Percentiles rank a stretch among this genome's conserved stretches.
These are phyloP conservation scores for Orius insidiosus DNA, from an alignment of 1,140 invertebrate species.

Conservation along the genomic window DNA sequence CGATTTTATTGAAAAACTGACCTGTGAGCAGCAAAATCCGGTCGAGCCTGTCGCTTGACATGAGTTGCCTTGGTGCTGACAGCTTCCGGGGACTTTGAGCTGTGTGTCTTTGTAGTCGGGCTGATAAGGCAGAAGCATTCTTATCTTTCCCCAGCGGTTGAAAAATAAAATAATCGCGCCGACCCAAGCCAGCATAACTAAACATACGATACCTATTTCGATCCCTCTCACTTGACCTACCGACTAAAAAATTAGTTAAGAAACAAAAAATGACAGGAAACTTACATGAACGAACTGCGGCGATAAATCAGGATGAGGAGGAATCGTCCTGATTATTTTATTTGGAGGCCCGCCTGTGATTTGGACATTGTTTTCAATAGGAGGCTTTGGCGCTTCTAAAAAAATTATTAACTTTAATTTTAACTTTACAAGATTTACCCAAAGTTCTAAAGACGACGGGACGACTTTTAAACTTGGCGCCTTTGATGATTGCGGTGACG, in stretches of 20 bases:
- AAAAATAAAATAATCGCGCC: conserved; percentile 62
- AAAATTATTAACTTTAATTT: conserved; percentile 5
- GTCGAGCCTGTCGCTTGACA: conserved; percentile 6
- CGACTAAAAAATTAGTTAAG: neutral
- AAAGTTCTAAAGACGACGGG: conserved; percentile 73
- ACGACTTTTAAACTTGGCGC: conserved; percentile 59
- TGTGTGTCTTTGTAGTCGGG: conserved; percentile 34
- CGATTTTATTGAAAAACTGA: neutral
- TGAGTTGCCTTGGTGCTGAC: conserved; percentile 1
- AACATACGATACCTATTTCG: conserved; percentile 53
- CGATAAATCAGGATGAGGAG: conserved; percentile 10
- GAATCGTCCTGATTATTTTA: conserved; percentile 3
- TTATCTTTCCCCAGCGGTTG: conserved; percentile 73
- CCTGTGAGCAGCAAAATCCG: conserved; percentile 15
- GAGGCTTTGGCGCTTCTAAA: conserved; percentile 15
- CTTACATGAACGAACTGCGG: conserved; percentile 12
- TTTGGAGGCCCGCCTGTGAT: conserved; percentile 16
- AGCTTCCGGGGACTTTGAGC: conserved; percentile 17
- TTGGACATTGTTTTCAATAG: conserved; percentile 12
- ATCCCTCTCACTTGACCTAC: conserved; percentile 40
- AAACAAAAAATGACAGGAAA: neutral
- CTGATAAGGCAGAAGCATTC: conserved; percentile 68
- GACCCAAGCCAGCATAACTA: conserved; percentile 57
- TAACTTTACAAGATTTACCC: conserved; percentile 34
- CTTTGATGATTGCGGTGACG: conserved; percentile 58